Base-by-base conservation (phyloP, 2,888 invertebrate species). In the Bellardia pandia region DNA sequence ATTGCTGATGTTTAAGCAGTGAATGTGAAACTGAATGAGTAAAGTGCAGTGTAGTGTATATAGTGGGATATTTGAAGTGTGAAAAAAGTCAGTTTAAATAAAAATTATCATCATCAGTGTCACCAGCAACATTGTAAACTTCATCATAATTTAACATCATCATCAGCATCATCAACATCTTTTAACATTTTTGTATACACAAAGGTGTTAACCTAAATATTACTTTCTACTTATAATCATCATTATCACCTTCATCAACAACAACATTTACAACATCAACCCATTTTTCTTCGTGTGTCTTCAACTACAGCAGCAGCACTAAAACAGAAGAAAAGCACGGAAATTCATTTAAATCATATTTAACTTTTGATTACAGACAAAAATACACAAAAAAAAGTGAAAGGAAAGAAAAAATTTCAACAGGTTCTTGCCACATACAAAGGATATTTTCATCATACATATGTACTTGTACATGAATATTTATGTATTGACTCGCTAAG, bases 151-250 rank as follows among this genome's bases (percentile, higher is more conserved):
- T 8, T 13, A 45, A 30, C 64, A 40, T 69, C 45, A 37, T 68
- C 56, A 72, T 37, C 72, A 53, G 2, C 37, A 6, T 13, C 30
- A 33, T 53, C n/a, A 74, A 40, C 62, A 69, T 76, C 45, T 76
- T 60, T 60, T 53, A 64, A 53, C 30, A 37, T 62, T 62, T 83
- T 85, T 60, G 23, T 45, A 60, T 84, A 66, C 83, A 75, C 85
- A 85, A 85, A 85, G 85, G 81, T 87, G 87, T 85, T 87, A 87
- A 85, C 85, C 87, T 85, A 78, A 87, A 87, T 81, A 75, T 66
- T 80, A 76, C 48, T 77, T 87, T 83, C 45, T 56, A 79, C 62
- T 68, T 79, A 69, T 56, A 69, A 85, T 62, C 42, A 85, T 42
- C 83, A 37, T 40, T 60, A 84, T 14, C 75, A 56, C 16, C 13